Base-by-base conservation (phyloP, 2,113 vertebrate genomes). In the Caloenas nicobarica region DNA sequence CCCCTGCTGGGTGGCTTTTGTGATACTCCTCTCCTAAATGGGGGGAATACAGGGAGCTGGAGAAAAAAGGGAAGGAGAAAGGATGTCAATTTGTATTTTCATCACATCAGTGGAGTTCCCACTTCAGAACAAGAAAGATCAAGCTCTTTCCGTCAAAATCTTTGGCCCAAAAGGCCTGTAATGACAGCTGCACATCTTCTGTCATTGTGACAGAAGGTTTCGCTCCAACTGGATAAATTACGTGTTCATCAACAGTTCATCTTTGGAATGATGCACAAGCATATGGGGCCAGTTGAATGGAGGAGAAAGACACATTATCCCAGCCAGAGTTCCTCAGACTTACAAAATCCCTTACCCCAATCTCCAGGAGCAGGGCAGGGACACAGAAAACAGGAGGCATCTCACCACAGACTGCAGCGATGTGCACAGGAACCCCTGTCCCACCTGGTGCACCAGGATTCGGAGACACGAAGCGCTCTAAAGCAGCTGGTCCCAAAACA, bases 141-240 rank as follows among this genome's bases (percentile, higher is more conserved):
- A 56, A 80, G 62, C 50, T 88, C 83, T 44, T 65, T 80, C 73
- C 21, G 4, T 7, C 68, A 34, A 85, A 60, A 69, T 65, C 58
- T 65, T 57, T 74, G 83, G 83, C 62, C 68, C 77, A 81, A 34
- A 64, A 78, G 56, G n/a, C 54, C 81, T 89, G 6, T 60, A 81
- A 72, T 64, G 78, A 84, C 76, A 81, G 50, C 34, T 54, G 40
- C 60, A 53, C 54, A n/a, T 36, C 60, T 57, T 44, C 36, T 66
- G 89, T 91, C 95, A 68, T 42, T 69, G 25, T 33, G 53, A 91
- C 34, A 60, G 56, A 18, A 81, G 81, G 73, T 25, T 86, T 89
- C 61, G 68, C 86, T 74, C 72, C 85, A 78, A 50, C 34, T 25
- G 85, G 64, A 48, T 86, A 93, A 93, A 88, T 85, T 69, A 94